These are phyloP conservation scores for Catostomus latipinnis DNA, from an alignment of 2,797 vertebrate species.

Conservation along the genomic window DNA sequence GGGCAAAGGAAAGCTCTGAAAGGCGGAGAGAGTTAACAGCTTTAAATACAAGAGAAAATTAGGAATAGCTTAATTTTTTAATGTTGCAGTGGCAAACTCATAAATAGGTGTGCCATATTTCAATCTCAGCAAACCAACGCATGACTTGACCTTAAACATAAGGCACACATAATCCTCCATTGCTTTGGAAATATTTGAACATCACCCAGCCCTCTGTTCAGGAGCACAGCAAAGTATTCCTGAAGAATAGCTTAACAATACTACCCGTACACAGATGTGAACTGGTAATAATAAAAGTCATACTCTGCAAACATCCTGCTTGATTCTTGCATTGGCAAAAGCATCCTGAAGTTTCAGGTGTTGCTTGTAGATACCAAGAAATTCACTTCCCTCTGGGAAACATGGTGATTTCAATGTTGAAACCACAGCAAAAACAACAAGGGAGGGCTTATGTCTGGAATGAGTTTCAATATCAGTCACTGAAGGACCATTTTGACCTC, in stretches of 20 bases:
- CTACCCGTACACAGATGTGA: conserved; percentile 1
- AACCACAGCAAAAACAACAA: conserved; percentile 33
- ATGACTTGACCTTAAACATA: conserved; percentile 6
- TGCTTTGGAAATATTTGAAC: conserved; percentile 36
- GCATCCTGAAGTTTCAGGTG: conserved; percentile 61
- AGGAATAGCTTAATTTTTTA: not conserved
- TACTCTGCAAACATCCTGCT: conserved; percentile 71
- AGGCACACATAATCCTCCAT: conserved; percentile 1
- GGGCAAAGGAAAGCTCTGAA: conserved; percentile 89
- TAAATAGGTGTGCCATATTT: not conserved
- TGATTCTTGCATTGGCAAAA: conserved; percentile 32
- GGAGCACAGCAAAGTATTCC: not conserved
- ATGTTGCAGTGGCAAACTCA: not conserved
- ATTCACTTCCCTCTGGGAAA: not conserved
- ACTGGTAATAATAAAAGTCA: not conserved
- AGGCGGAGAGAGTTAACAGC: conserved; percentile 50
- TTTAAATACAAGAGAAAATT: conserved; percentile 25
- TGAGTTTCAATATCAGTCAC: too few relatives aligned
- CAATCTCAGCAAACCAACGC: conserved; percentile 1
- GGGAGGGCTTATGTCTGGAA: not conserved
- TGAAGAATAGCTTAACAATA: conserved; percentile 10
- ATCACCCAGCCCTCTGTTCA: not conserved
- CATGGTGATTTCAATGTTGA: conserved; percentile 38
- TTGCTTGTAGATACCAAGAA: conserved; percentile 4
- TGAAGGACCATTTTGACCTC: too few relatives aligned